Percentiles rank a stretch among this genome's conserved stretches.
These are phyloP conservation scores for Eurystomus glaucurus DNA, from an alignment of 2,797 vertebrate genomes.

Conservation along the genomic window DNA sequence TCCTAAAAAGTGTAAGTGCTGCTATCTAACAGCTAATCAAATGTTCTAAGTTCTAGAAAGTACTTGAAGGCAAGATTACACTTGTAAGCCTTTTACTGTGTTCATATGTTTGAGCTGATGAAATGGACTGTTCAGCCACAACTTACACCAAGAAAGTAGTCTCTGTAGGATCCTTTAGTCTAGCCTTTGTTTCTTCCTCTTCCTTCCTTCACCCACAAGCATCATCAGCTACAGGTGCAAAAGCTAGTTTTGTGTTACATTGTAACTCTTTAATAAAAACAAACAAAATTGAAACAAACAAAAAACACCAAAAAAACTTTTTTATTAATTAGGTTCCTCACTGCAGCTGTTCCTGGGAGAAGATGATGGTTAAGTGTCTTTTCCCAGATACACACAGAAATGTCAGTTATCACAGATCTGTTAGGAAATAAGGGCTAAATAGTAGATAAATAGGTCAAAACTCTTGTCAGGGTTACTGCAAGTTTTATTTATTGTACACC, in stretches of 20 bases:
- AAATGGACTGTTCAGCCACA: not conserved
- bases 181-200: not conserved
- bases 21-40: not conserved
- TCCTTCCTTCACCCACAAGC: not conserved
- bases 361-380: not conserved
- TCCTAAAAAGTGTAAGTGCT: not conserved
- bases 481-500: not conserved
- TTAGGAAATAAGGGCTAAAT: not conserved
- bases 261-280: not conserved
- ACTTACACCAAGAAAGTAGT: not conserved
- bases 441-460: not conserved
- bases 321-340: not conserved
- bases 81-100: not conserved
- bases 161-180: not conserved
- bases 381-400: not conserved
- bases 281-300: not conserved
- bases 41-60: not conserved
- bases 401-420: not conserved
- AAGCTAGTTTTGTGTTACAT: not conserved
- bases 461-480: not conserved
- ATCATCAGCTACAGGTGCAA: not conserved
- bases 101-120: not conserved
- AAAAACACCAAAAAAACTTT: not conserved
- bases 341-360: not conserved
- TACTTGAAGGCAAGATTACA: not conserved